Evolutionary conservation across 2,797 vertebrate genomes (phyloP).

Genomic region (Crenichthys baileyi): DNA sequence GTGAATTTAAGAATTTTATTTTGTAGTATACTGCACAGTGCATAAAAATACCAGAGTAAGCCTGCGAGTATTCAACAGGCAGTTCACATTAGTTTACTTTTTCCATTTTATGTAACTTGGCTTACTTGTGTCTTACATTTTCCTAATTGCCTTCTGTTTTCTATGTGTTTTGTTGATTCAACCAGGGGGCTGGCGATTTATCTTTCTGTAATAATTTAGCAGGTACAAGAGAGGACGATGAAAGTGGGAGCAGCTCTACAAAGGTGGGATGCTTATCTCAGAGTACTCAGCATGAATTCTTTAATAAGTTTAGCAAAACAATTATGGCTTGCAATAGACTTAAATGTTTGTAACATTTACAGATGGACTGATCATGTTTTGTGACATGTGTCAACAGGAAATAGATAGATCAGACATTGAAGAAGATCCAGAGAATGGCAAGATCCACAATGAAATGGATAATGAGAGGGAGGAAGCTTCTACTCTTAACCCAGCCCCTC

Average conservation of each 20-base stretch:
- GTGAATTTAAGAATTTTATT: not conserved
- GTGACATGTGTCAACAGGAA: slow-evolving; percentile 32
- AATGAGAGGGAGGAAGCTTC: slow-evolving; percentile 64
- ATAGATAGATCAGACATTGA: slow-evolving; percentile 66
- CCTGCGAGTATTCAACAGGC: not conserved
- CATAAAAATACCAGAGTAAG: not conserved
- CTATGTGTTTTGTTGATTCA: slow-evolving; percentile 1
- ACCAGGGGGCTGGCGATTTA: slow-evolving; percentile 58
- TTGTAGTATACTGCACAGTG: not conserved
- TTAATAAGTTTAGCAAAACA: slow-evolving; percentile 3
- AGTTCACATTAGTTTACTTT: not conserved
- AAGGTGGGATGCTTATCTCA: slow-evolving; percentile 53
- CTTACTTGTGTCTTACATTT: not conserved
- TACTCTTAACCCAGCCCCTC: slow-evolving; percentile 10
- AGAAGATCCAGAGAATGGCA: slow-evolving; percentile 56
- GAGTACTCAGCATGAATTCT: not conserved
- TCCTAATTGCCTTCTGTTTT: not conserved
- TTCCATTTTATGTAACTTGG: not conserved
- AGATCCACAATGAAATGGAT: slow-evolving; percentile 19
- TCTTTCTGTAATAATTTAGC: slow-evolving; percentile 72
- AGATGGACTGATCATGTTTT: not conserved
- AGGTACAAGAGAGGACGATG: slow-evolving; percentile 68
- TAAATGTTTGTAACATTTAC: not conserved
- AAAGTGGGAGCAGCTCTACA: slow-evolving; percentile 69
- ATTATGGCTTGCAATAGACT: not conserved